Base-by-base conservation (phyloP, 2,797 vertebrate species). In the Sebastes taczanowskii region DNA sequence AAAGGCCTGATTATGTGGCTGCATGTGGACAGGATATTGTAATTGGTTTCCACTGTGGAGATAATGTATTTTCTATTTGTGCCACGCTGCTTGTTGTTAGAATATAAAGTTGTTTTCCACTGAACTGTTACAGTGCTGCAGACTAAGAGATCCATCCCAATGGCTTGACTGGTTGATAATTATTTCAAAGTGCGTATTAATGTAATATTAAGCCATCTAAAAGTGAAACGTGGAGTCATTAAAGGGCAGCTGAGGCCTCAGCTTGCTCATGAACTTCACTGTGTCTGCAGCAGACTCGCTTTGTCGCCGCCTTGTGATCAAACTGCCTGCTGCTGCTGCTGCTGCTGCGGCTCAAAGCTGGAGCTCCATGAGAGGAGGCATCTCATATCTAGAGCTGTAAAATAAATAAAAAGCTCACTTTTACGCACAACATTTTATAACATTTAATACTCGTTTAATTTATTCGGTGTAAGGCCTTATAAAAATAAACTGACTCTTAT, bases 231-330 rank as follows among this genome's bases (percentile, higher is more conserved):
- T 62, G 64, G 6, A 77, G 78, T 25, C 13, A 25, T 62, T 34
- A 29, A 22, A 73, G 75, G 55, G 65, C 78, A 84, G 58, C 76
- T 6, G 74, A 84, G 89, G 83, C 84, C 91, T 77, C 75, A 0
- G 55, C 16, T 11, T 53, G 74, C 69, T 67, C 46, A 0, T 72
- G 71, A 80, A 61, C 70, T 58, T 60, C 58, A 58, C 22, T 18
- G 29, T 46, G 29, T 46, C 25, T 59, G 5, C 76, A 20, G 55
- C 58, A 53, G 4, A 67, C 46, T 81, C 80, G 38, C 87, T 95
- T 84, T 96, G 95, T 95, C 95, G 95, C 95, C 95, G 94, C 93
- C 95, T 94, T 63, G 91, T 88, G 95, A 80, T 89, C 76, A 84
- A 23, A 88, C 42, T 7, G 78, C 9, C 35, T 87, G 27, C 63